phyloP scores from a whole-genome alignment of 2,797 vertebrate species.

The Thripadectes ignobilis region DNA sequence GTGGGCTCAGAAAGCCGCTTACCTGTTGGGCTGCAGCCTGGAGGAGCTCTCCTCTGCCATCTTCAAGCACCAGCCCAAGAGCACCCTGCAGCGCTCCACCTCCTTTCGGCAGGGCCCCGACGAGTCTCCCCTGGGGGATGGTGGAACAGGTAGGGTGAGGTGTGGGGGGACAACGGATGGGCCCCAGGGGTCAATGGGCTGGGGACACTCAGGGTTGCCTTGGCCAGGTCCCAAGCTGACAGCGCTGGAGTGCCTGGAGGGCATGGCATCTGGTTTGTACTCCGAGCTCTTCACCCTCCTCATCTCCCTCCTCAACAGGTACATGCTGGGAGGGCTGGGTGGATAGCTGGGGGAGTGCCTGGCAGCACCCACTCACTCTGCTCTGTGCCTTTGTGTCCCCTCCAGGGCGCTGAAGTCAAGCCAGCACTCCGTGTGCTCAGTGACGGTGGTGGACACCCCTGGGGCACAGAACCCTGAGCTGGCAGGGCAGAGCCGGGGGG shows the following conservation, averaged over 20 bases:
- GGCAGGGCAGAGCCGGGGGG: slow-evolving; percentile 84
- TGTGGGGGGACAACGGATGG: accelerated
- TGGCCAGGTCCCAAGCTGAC: slow-evolving; percentile 86
- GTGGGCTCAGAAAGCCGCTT: slow-evolving; percentile 97
- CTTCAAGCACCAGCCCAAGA: slow-evolving; percentile 93
- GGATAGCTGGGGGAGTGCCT: accelerated
- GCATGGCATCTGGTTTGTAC: slow-evolving; percentile 92
- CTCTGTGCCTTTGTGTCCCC: not conserved
- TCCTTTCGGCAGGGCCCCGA: slow-evolving; percentile 93
- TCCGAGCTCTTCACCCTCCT: slow-evolving; percentile 93
- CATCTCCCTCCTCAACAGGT: slow-evolving; percentile 94
- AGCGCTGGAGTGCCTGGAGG: slow-evolving; percentile 93
- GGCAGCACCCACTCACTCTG: accelerated
- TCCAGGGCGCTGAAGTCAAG: slow-evolving; percentile 93
- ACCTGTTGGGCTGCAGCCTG: slow-evolving; percentile 92
- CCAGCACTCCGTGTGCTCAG: slow-evolving; percentile 92
- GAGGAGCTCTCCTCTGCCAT: slow-evolving; percentile 94
- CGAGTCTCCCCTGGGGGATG: slow-evolving; percentile 81
- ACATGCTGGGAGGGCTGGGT: accelerated
- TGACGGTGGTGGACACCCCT: slow-evolving; percentile 94
- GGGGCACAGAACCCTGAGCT: slow-evolving; percentile 95
- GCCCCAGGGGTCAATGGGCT: accelerated
- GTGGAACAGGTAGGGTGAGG: slow-evolving; percentile 79
- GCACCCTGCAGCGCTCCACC: slow-evolving; percentile 88
- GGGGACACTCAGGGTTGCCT: not conserved